These are phyloP conservation scores for Echeneis naucrates DNA, from an alignment of 2,797 vertebrate species.

Conservation along the genomic window DNA sequence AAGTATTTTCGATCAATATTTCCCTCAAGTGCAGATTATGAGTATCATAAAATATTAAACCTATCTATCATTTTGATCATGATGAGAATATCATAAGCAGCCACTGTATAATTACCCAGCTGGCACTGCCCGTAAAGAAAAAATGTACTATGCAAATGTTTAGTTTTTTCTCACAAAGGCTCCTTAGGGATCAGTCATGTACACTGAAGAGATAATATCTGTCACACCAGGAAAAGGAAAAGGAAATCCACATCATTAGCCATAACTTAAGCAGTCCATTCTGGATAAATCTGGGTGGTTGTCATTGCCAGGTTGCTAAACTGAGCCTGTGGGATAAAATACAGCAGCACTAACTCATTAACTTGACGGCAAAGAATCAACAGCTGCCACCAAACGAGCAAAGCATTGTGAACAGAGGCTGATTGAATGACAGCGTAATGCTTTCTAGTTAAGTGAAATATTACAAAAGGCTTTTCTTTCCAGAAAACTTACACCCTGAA, in stretches of 20 bases:
- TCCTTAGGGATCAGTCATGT: slow-evolving; percentile 59
- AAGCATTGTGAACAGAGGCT: slow-evolving; percentile 39
- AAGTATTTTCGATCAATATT: slow-evolving; percentile 43
- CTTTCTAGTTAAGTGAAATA: slow-evolving; percentile 57
- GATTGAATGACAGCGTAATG: slow-evolving; percentile 70
- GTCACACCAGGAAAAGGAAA: slow-evolving; percentile 12
- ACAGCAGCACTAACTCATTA: slow-evolving; percentile 13
- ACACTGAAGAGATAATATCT: slow-evolving; percentile 55
- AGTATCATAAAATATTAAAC: slow-evolving; percentile 70
- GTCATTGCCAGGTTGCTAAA: slow-evolving; percentile 36
- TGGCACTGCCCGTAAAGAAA: slow-evolving; percentile 60
- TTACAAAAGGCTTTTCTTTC: slow-evolving; percentile 53
- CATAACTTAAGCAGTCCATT: slow-evolving; percentile 27
- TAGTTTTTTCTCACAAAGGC: slow-evolving; percentile 55
- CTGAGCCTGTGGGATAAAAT: slow-evolving; percentile 12
- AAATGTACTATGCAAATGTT: slow-evolving; percentile 65
- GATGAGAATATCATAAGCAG: slow-evolving; percentile 71
- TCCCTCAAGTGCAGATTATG: slow-evolving; percentile 62
- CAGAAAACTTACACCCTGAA: slow-evolving; percentile 52
- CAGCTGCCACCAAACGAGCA: slow-evolving; percentile 48
- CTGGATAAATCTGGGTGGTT: background rate
- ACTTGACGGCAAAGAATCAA: slow-evolving; percentile 40
- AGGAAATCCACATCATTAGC: slow-evolving; percentile 35
- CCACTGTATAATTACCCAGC: slow-evolving; percentile 68
- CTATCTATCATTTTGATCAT: slow-evolving; percentile 63